These are phyloP conservation scores for Sebastes wilsoni DNA, from an alignment of 2,797 vertebrate genomes.

Conservation along the genomic window DNA sequence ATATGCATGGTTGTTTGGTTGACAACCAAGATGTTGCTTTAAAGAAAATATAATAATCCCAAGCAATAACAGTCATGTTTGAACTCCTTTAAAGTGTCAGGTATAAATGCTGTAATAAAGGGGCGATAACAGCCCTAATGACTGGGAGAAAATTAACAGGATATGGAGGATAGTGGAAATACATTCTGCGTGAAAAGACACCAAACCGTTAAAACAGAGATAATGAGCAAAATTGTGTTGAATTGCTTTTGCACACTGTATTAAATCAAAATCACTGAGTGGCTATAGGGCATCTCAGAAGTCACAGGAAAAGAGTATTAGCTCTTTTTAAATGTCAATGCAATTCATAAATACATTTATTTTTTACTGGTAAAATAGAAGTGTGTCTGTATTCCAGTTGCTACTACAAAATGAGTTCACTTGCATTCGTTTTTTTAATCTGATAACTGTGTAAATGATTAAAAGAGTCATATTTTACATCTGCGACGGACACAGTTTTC, in stretches of 20 bases:
- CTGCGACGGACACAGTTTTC: background rate
- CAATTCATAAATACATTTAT: background rate
- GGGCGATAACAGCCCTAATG: background rate
- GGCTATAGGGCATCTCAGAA: background rate
- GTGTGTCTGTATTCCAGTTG: background rate
- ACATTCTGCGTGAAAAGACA: background rate
- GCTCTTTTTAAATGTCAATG: background rate
- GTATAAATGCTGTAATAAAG: background rate
- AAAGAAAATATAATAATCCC: background rate
- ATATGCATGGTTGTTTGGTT: background rate
- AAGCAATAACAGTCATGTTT: background rate
- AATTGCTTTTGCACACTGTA: background rate
- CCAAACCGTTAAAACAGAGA: background rate
- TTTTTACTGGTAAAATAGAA: background rate
- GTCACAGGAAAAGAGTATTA: background rate
- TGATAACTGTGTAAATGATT: background rate
- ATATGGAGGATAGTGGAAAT: background rate
- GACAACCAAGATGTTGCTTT: background rate
- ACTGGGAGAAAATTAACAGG: background rate
- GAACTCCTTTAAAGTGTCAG: background rate
- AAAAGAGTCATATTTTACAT: background rate
- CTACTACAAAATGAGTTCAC: background rate
- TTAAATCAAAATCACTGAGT: background rate
- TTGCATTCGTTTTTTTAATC: background rate
- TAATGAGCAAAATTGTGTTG: background rate